Evolutionary conservation across 2,797 vertebrate species (phyloP).

Genomic region (Aulostomus chinensis): DNA sequence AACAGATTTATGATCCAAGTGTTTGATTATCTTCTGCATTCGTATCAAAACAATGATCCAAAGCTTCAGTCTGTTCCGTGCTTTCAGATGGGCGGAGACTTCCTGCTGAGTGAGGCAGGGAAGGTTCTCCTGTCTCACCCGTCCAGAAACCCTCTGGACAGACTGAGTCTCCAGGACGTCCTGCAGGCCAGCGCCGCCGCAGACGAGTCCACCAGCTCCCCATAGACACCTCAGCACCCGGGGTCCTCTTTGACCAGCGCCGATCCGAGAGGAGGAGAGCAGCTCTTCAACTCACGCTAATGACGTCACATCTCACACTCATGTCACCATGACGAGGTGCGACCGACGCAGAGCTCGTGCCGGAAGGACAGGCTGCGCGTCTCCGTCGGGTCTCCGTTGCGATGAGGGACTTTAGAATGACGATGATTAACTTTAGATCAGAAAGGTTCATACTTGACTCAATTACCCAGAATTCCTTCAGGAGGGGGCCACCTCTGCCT

Average conservation of each 20-base stretch:
- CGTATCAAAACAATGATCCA: no score
- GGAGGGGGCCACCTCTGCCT: no score
- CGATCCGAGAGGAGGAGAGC: constrained; percentile 11
- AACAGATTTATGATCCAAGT: no score
- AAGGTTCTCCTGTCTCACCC: constrained; percentile 69
- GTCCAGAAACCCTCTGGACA: constrained; percentile 63
- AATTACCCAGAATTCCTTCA: no score
- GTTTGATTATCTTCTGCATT: no score
- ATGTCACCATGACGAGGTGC: constrained; percentile 57
- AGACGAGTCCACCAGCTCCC: background rate
- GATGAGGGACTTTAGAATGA: no score
- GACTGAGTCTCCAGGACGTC: constrained; percentile 53
- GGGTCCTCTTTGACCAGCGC: background rate
- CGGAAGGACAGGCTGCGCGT: constrained; percentile 13
- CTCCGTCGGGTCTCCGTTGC: constrained; percentile 1
- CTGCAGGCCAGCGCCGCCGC: constrained; percentile 19
- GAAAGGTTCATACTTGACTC: no score
- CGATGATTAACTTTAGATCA: no score
- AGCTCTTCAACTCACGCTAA: constrained; percentile 47
- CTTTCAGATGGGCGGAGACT: constrained; percentile 78
- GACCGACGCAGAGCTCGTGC: constrained; percentile 56
- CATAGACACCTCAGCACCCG: background rate
- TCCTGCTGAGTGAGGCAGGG: constrained; percentile 69
- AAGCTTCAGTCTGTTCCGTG: no score
- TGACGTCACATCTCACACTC: constrained; percentile 70